A percentile compares a stretch with the other conserved stretches of the same genome.
These are phyloP conservation scores for Arizona elegans DNA, from an alignment of 2,113 vertebrate genomes.

Conservation along the genomic window DNA sequence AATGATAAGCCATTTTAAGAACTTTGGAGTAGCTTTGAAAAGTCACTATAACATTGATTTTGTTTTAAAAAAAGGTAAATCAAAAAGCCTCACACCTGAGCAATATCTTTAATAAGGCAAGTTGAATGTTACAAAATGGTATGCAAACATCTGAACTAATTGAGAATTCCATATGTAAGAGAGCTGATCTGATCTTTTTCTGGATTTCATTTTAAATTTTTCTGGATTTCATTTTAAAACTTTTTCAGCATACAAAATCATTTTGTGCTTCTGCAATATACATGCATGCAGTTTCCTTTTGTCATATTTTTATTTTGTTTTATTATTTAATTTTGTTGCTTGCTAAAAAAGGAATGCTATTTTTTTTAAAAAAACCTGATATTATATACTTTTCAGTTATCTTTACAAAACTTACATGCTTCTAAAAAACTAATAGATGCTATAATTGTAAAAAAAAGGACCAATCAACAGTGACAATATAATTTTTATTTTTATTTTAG, in stretches of 20 bases:
- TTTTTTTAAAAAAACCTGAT: neutral
- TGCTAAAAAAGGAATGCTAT: neutral
- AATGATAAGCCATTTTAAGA: neutral
- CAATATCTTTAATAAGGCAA: neutral
- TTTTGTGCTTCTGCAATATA: neutral
- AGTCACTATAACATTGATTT: neutral
- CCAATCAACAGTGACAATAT: neutral
- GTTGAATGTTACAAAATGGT: neutral
- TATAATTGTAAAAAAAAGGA: neutral
- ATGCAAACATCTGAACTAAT: neutral
- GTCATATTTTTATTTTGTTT: neutral
- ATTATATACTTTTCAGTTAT: neutral
- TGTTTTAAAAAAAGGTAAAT: neutral
- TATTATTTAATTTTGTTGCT: neutral
- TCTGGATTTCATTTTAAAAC: neutral
- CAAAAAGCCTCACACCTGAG: neutral
- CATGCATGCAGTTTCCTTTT: neutral
- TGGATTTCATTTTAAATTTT: neutral
- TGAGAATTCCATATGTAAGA: neutral
- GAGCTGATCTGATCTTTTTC: neutral
- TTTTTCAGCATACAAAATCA: neutral
- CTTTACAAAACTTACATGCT: neutral
- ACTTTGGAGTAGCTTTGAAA: neutral
- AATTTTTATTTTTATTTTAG: neutral
- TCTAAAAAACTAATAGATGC: neutral